Percentiles rank a stretch among this genome's conserved stretches.
Conservation (phyloP, 2,888 invertebrate species). For the Pristionchus exspectatus region DNA sequence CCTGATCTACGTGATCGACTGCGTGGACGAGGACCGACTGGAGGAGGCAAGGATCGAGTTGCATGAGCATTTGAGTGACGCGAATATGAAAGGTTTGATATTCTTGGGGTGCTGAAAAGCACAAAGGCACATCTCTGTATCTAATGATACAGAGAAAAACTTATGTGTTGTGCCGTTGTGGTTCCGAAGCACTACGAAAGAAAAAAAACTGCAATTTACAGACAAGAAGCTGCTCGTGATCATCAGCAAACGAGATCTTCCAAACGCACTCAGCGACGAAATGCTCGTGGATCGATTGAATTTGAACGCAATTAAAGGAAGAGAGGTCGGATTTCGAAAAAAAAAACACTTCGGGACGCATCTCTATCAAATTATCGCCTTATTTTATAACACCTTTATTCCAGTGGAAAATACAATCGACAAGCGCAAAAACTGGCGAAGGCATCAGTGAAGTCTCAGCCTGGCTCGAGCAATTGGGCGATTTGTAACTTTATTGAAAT, state of each 20-base stretch:
- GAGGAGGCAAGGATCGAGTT: not conserved
- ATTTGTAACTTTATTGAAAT: no score
- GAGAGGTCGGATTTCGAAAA: not conserved
- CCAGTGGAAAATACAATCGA: not conserved
- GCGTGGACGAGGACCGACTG: not conserved
- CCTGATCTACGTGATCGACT: slow-evolving; percentile 1
- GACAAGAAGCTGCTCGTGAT: not conserved
- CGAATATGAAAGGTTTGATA: not conserved
- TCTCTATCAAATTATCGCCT: not conserved
- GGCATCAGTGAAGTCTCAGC: not conserved
- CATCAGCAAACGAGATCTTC: not conserved
- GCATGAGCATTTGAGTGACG: not conserved
- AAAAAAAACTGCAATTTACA: not conserved
- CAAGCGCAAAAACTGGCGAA: not conserved
- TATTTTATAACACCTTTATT: not conserved
- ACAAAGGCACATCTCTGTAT: no score
- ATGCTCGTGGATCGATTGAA: not conserved
- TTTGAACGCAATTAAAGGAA: not conserved
- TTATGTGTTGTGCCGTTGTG: no score
- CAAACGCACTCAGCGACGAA: not conserved
- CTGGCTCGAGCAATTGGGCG: not conserved
- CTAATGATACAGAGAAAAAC: no score
- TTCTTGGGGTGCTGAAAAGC: no score
- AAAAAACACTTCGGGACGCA: not conserved
- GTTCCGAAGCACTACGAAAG: no score